Evolutionary conservation across 2,113 vertebrate genomes (phyloP), one percentile per base, ranked within the genome.

Genomic region (Brienomyrus longianalis): DNA sequence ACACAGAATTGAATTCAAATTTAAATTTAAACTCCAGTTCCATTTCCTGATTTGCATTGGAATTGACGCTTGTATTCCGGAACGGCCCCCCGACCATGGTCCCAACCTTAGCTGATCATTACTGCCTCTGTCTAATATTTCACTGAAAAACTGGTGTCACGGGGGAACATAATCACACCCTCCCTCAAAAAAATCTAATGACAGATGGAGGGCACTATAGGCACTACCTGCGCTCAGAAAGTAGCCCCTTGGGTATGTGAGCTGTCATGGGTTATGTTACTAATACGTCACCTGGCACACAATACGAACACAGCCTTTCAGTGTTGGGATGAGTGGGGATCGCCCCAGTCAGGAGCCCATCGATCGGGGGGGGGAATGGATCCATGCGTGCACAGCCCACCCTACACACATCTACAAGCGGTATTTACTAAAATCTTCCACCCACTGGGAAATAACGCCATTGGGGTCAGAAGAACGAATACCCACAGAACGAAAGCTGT

Each of bases 231-330:
- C 56, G n/a, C 56, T 62, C 56, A 62, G 59, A 77, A 90, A 84
- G 4, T 3, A 84, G 90, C 56, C 48, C 21, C 19, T 52, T 56
- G 52, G 77, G 62, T 9, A 23, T 80, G 88, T 91, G 89, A 91
- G 86, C 89, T 90, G 77, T 84, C 43, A 77, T 86, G 52, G 88
- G 85, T 94, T 52, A 3, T 3, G 88, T 93, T 92, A 88, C 92
- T 91, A 86, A 89, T 89, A 91, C 86, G 31, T 31, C 39, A 45
- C 66, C 83, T 59, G 47, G 52, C 19, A 39, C 70, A 83, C 43
- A 48, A 52, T 48, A 85, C 88, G 59, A 54, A 89, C 47, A 91
- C 90, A 85, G 43, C n/a, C 43, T 4, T 47, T 59, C 59, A 48
- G 45, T 1, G 23, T 9, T 48, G 43, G 35, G 83, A 84, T 47